Percentiles rank a stretch among this genome's conserved stretches.
phyloP scores from a whole-genome alignment of 1,140 invertebrate genomes.

The Psix sp. region DNA sequence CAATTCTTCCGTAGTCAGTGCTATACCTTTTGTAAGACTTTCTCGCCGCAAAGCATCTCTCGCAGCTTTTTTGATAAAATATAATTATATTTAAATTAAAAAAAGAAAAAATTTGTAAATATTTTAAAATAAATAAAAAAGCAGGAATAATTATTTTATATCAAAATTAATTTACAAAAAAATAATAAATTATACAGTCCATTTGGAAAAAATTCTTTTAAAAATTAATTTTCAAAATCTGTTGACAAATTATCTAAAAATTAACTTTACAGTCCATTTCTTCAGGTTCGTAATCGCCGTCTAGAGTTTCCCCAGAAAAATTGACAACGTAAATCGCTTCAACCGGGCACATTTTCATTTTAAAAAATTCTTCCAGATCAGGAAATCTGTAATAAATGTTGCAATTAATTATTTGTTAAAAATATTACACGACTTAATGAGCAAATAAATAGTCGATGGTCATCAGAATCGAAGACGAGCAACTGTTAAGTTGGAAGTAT shows the following conservation, averaged over 20 bases:
- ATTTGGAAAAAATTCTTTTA: neutral
- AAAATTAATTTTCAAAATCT: neutral
- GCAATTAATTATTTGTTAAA: neutral
- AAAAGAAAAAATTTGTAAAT: neutral
- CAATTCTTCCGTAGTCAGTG: constrained; percentile 44
- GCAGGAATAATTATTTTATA: too few species aligned
- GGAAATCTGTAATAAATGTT: constrained; percentile 65
- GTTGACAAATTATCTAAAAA: too few species aligned
- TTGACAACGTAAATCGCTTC: constrained; percentile 69
- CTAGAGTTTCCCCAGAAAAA: constrained; percentile 26
- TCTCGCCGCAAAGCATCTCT: constrained; percentile 9
- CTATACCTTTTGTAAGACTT: constrained; percentile 20
- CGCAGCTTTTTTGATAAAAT: constrained; percentile 1
- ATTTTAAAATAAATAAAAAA: neutral
- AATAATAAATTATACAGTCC: neutral
- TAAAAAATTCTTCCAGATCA: constrained; percentile 67
- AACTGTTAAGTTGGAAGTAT: neutral
- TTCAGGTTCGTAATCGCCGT: neutral
- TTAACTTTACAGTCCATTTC: constrained; percentile 25
- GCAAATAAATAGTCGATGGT: too few species aligned
- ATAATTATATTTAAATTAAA: neutral
- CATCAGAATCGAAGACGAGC: neutral
- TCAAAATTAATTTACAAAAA: neutral
- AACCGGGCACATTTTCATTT: constrained; percentile 64
- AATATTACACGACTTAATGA: too few species aligned